A percentile compares a stretch with the other conserved stretches of the same genome.
These are phyloP conservation scores for Ptilonorhynchus violaceus DNA, from an alignment of 2,113 vertebrate genomes.

Conservation along the genomic window DNA sequence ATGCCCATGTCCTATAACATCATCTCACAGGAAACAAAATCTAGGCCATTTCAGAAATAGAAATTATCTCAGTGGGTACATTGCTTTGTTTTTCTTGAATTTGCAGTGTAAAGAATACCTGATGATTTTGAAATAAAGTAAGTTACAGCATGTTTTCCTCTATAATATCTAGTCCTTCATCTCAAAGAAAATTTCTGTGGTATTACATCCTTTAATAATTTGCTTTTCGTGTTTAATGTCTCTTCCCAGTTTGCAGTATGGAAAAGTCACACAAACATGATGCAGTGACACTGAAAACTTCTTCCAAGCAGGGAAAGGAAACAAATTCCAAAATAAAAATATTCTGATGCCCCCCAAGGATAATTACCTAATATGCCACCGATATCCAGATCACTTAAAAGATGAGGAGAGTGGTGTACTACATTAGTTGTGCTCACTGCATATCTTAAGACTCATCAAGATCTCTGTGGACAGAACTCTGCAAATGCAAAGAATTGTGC, in stretches of 20 bases:
- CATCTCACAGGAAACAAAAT: not conserved
- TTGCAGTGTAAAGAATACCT: not conserved
- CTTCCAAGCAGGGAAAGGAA: not conserved
- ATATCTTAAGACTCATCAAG: not conserved
- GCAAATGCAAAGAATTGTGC: not conserved
- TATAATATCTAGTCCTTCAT: not conserved
- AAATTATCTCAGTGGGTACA: not conserved
- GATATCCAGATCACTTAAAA: not conserved
- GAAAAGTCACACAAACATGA: not conserved
- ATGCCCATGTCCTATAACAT: fast-evolving
- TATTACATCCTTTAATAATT: not conserved
- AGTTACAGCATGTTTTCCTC: not conserved
- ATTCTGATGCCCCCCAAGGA: not conserved
- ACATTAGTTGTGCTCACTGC: not conserved
- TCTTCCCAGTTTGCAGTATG: not conserved
- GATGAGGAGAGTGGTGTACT: fast-evolving
- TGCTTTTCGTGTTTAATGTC: not conserved
- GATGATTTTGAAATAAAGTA: not conserved
- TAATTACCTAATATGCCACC: not conserved
- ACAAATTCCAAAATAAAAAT: not conserved
- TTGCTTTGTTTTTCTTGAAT: not conserved
- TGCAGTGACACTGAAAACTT: not conserved
- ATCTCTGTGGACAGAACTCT: not conserved
- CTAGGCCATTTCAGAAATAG: not conserved
- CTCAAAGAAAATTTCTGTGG: not conserved